These are phyloP conservation scores for Lucinisca nassula DNA, from an alignment of 2,888 invertebrate genomes.

Conservation along the genomic window DNA sequence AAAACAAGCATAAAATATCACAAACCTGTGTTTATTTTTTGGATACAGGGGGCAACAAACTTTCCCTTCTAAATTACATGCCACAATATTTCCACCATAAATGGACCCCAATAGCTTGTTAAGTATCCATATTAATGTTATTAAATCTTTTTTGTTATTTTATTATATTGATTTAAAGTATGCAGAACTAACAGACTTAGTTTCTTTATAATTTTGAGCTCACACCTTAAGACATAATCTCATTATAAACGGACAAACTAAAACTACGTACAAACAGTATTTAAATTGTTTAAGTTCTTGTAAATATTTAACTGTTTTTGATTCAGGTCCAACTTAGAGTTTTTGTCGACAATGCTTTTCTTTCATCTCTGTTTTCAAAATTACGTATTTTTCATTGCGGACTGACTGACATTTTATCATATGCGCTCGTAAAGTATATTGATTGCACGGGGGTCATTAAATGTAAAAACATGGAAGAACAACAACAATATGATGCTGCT, in stretches of 20 bases:
- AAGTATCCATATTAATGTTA: not conserved
- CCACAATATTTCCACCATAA: not conserved
- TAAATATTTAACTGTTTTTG: not conserved
- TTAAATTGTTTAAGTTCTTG: not conserved
- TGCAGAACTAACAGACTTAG: not conserved
- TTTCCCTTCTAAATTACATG: not conserved
- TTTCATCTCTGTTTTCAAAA: too few relatives aligned
- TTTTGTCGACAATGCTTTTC: not conserved
- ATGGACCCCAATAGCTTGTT: not conserved
- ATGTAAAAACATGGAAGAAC: too few relatives aligned
- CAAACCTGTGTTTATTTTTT: not conserved
- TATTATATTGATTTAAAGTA: not conserved
- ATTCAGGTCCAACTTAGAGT: not conserved
- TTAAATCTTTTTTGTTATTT: slow-evolving; percentile 5
- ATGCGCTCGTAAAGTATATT: too few relatives aligned
- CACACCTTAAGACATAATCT: slow-evolving; percentile 4
- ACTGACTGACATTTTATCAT: too few relatives aligned
- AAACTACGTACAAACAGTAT: slow-evolving; percentile 12
- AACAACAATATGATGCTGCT: too few relatives aligned
- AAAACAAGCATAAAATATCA: not conserved
- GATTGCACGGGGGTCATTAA: too few relatives aligned
- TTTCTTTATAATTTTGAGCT: not conserved
- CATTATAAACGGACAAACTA: not conserved
- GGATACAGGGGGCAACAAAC: not conserved
- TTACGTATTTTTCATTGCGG: too few relatives aligned